Conservation (phyloP, 2,888 invertebrate genomes). For the Barypeithes pellucidus region DNA sequence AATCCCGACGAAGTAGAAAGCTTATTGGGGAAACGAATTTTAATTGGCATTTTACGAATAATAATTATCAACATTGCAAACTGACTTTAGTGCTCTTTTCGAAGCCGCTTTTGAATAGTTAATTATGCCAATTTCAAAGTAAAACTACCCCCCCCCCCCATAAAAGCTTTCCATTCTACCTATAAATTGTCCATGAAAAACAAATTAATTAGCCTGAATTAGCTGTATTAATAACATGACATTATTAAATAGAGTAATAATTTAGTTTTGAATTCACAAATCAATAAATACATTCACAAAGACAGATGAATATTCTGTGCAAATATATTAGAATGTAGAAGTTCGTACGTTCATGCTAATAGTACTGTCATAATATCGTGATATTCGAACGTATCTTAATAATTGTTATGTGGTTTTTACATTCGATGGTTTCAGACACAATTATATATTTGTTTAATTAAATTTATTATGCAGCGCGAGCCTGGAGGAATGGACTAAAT, state of each 20-base stretch:
- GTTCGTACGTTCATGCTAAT: too few species aligned
- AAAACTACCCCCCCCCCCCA: constrained; percentile 30
- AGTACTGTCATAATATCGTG: too few species aligned
- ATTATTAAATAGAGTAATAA: constrained; percentile 5
- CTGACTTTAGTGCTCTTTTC: constrained; percentile 17
- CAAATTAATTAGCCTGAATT: constrained; percentile 23
- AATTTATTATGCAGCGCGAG: too few species aligned
- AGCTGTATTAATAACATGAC: constrained; percentile 9
- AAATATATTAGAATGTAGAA: too few species aligned
- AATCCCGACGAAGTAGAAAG: neutral
- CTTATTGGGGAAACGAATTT: constrained; percentile 29
- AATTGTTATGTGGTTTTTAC: too few species aligned
- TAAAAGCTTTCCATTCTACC: constrained; percentile 16
- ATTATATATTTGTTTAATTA: too few species aligned
- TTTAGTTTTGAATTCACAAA: too few species aligned
- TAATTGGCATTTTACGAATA: constrained; percentile 47
- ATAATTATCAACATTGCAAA: constrained; percentile 33
- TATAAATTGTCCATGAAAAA: constrained; percentile 25
- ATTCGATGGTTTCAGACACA: too few species aligned
- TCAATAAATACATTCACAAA: neutral
- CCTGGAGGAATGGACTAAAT: too few species aligned
- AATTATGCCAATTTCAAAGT: constrained; percentile 30
- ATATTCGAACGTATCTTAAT: too few species aligned
- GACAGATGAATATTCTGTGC: too few species aligned
- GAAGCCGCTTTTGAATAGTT: constrained; percentile 21